Conservation (phyloP, 2,797 vertebrate genomes). For the Danio tinwini region DNA sequence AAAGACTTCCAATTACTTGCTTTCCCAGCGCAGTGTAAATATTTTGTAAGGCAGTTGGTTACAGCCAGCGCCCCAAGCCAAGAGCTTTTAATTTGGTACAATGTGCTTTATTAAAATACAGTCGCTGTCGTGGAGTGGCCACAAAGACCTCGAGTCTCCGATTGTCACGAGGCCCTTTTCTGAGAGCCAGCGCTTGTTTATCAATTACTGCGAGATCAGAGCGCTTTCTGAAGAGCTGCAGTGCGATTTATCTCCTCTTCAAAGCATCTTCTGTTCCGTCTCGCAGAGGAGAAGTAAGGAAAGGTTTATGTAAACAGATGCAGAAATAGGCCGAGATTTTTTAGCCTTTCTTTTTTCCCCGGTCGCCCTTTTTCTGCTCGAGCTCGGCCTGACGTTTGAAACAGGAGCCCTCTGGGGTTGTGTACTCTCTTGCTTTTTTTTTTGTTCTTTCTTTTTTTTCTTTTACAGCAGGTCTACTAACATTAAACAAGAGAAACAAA, state of each 20-base stretch:
- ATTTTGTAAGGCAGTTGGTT: conserved; percentile 84
- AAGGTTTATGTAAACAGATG: conserved; percentile 79
- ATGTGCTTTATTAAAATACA: conserved; percentile 67
- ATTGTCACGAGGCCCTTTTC: conserved; percentile 77
- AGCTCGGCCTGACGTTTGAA: conserved; percentile 13
- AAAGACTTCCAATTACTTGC: conserved; percentile 82
- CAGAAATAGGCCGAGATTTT: conserved; percentile 75
- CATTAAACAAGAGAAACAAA: too few species aligned
- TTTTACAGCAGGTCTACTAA: too few species aligned
- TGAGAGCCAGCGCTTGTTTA: conserved; percentile 75
- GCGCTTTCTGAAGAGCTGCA: conserved; percentile 16
- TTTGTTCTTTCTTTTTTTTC: background rate
- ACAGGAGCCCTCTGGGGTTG: background rate
- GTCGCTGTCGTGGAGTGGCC: too few species aligned
- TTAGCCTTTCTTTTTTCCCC: conserved; percentile 65
- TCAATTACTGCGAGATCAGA: conserved; percentile 69
- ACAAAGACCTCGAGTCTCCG: conserved; percentile 64
- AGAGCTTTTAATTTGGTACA: conserved; percentile 71
- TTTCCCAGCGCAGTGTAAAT: conserved; percentile 80
- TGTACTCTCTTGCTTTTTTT: conserved; percentile 10
- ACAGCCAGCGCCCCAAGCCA: conserved; percentile 62
- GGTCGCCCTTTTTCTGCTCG: background rate
- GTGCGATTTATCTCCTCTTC: conserved; percentile 78
- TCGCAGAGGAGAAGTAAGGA: conserved; percentile 74
- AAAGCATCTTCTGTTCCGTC: conserved; percentile 75